phyloP scores from a whole-genome alignment of 1,140 invertebrate species.

The Stegodyphus dumicola region DNA sequence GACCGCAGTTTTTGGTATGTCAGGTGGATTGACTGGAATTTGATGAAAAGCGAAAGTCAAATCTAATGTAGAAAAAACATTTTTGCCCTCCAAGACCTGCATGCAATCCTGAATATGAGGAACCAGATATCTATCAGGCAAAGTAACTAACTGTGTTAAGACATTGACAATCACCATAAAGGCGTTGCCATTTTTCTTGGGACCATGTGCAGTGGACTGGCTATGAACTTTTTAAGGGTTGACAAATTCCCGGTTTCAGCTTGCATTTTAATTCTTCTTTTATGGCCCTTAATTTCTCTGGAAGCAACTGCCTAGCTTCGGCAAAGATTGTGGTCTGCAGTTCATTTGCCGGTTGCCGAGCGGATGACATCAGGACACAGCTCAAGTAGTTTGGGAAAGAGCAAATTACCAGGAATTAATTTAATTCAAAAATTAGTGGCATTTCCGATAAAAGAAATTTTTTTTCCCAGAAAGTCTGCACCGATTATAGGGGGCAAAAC shows the following conservation, averaged over 20 bases:
- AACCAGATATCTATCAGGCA: constrained; percentile 68
- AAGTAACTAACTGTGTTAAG: constrained; percentile 68
- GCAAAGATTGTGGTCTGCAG: neutral
- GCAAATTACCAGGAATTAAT: neutral
- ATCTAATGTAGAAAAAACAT: constrained; percentile 46
- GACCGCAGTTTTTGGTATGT: constrained; percentile 59
- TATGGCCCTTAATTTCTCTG: neutral
- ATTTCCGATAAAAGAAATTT: too few species aligned
- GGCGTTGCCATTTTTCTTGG: neutral
- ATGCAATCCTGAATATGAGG: constrained; percentile 63
- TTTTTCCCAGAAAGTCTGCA: too few species aligned
- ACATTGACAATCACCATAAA: neutral
- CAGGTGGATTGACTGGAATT: constrained; percentile 21
- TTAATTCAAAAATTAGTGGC: neutral
- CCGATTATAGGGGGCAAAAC: constrained; percentile 7
- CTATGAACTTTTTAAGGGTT: constrained; percentile 61
- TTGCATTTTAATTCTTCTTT: constrained; percentile 26
- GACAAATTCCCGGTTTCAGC: constrained; percentile 40
- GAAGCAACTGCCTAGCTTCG: constrained; percentile 3
- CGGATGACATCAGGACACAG: neutral
- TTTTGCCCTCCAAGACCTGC: constrained; percentile 6
- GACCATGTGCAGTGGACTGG: constrained; percentile 63
- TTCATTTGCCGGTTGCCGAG: too few species aligned
- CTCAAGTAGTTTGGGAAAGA: neutral
- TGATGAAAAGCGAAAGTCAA: constrained; percentile 35